phyloP scores from a whole-genome alignment of 2,797 vertebrate genomes.

The Buceros bicornis region DNA sequence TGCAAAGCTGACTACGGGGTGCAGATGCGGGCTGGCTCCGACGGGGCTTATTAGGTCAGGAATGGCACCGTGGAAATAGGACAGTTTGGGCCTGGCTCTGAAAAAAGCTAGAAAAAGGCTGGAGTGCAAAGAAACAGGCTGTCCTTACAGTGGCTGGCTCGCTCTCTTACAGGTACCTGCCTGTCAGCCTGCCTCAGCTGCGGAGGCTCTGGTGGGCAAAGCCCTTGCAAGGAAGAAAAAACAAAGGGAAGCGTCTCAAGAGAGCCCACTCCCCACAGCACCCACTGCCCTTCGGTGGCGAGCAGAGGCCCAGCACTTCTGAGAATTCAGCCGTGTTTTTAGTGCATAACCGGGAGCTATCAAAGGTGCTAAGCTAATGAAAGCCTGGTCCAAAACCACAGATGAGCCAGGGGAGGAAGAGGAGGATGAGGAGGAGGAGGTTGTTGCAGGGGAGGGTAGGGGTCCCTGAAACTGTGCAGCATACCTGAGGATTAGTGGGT shows the following conservation, averaged over 20 bases:
- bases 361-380: neutral
- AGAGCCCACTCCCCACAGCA: neutral
- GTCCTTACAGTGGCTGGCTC: neutral
- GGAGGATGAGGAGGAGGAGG: neutral
- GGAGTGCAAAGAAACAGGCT: neutral
- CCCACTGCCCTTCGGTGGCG: accelerated
- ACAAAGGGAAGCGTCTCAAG: neutral
- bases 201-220: neutral
- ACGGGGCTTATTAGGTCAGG: neutral
- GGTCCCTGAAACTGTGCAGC: neutral
- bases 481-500: neutral
- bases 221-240: neutral
- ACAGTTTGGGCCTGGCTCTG: neutral
- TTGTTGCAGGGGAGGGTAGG: neutral
- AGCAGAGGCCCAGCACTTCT: neutral
- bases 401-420: neutral
- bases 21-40: neutral
- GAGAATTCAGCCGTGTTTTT: neutral
- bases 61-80: accelerated
- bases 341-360: neutral
- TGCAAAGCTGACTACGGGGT: neutral
- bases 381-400: neutral
- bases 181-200: neutral
- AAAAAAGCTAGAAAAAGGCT: neutral
- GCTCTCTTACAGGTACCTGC: neutral